Evolutionary conservation across 2,888 invertebrate species (phyloP), one percentile per base, ranked within the genome.

Genomic region (Sycophila texana): DNA sequence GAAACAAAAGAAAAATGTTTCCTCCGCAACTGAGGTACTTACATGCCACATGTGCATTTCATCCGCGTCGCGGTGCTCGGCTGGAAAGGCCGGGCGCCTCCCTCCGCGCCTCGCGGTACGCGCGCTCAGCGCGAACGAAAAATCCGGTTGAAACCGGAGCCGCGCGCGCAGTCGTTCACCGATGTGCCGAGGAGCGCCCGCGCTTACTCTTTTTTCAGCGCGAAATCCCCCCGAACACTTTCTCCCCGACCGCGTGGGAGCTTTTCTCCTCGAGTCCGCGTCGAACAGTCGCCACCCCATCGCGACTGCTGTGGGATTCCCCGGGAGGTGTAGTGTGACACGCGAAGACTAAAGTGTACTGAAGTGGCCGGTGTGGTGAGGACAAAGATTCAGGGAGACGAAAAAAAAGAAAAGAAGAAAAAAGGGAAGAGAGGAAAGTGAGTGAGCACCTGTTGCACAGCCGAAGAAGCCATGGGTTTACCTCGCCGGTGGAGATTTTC

Each of bases 101-200:
- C 26, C 16, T 22, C n/a, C 55, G n/a, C 53, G 10, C 10, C 4
- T 2, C n/a, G 22, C 22, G 60, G 22, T 5, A 1, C 16, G 16
- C 51, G 51, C 14, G 66, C 5, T 2, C n/a, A 10, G 20, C 81
- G 77, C 72, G 58, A 80, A 82, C 72, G 58, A 80, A 82, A 82
- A 83, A 86, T 86, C 84, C 83, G 83, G 86, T 85, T 86, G 60
- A 70, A 86, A 85, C 85, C 84, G 80, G 85, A 81, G 61, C 14
- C 20, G n/a, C 20, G 16, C 47, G 74, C 83, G 81, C 82, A 83
- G 77, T 84, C 83, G 72, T 81, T 70, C 74, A 80, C 82, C 82
- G 63, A 82, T 67, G 68, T 81, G 80, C 67, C 10, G 39, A 39
- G 39, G 39, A 39, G 39, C 39, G 30, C 30, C 30, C 30, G 30